Conservation (phyloP, 2,888 invertebrate genomes). For the Polyommatus iphigenia region DNA sequence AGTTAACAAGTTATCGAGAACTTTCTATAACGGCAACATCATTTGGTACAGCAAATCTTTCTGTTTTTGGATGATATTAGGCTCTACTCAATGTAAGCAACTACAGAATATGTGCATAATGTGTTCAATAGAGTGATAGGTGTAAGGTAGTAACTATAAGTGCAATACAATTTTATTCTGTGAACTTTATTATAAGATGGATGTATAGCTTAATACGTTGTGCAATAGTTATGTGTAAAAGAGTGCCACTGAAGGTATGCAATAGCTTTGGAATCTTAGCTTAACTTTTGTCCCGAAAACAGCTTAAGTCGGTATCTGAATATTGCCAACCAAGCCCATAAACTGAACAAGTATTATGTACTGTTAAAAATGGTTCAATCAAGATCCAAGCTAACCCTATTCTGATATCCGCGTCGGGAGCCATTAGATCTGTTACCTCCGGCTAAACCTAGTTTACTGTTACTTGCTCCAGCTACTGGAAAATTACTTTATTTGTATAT, state of each 20-base stretch:
- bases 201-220: too few species aligned
- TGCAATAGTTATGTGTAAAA: too few species aligned
- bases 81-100: too few species aligned
- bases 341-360: not conserved
- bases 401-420: conserved; percentile 59
- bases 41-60: not conserved
- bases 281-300: too few species aligned
- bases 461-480: conserved; percentile 30
- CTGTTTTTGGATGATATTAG: not conserved
- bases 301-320: not conserved
- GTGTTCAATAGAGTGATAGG: too few species aligned
- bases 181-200: too few species aligned
- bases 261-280: too few species aligned
- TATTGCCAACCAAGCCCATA: not conserved
- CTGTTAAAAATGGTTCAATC: conserved; percentile 17
- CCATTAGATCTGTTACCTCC: conserved; percentile 34
- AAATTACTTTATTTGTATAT: conserved; percentile 22
- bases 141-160: too few species aligned
- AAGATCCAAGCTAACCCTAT: conserved; percentile 1
- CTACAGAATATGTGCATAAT: too few species aligned
- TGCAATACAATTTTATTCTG: too few species aligned
- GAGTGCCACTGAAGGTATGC: too few species aligned
- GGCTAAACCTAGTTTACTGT: conserved; percentile 28
- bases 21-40: not conserved
- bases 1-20: conserved; percentile 5